These are phyloP conservation scores for Caradrina kadenii DNA, from an alignment of 2,888 invertebrate species.

Conservation along the genomic window DNA sequence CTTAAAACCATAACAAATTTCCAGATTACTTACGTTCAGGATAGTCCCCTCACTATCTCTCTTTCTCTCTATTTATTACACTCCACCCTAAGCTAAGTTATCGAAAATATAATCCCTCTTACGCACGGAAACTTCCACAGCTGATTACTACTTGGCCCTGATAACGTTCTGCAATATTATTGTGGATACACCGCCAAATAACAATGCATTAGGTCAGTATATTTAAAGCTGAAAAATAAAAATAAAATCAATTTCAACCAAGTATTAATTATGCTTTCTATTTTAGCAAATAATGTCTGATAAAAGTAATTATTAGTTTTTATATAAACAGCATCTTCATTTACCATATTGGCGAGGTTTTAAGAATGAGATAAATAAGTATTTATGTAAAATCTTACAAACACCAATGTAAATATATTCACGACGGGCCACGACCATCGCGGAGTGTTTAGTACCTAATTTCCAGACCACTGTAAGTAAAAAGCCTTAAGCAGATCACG, in stretches of 20 bases:
- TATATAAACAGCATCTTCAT: background rate
- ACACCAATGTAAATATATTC: slow-evolving; percentile 58
- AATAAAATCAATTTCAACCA: background rate
- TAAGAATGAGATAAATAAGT: slow-evolving; percentile 38
- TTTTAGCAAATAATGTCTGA: background rate
- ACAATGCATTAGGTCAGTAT: background rate
- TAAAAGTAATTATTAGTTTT: background rate
- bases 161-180: slow-evolving; percentile 74
- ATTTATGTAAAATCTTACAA: slow-evolving; percentile 48
- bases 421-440: slow-evolving; percentile 51
- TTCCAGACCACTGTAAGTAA: slow-evolving; percentile 63
- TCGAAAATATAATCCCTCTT: slow-evolving; percentile 90
- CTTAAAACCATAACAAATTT: slow-evolving; percentile 89
- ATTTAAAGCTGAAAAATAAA: background rate
- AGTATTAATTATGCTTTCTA: too few species aligned
- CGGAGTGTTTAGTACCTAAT: slow-evolving; percentile 65
- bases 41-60: slow-evolving; percentile 77
- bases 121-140: slow-evolving; percentile 86
- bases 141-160: slow-evolving; percentile 87
- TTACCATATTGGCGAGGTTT: background rate
- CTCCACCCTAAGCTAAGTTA: slow-evolving; percentile 87
- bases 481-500: slow-evolving; percentile 69
- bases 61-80: slow-evolving; percentile 87
- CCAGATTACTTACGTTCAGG: slow-evolving; percentile 83
- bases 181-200: slow-evolving; percentile 68